Conservation (phyloP, 1,140 invertebrate species). For the Stegodyphus dumicola region DNA sequence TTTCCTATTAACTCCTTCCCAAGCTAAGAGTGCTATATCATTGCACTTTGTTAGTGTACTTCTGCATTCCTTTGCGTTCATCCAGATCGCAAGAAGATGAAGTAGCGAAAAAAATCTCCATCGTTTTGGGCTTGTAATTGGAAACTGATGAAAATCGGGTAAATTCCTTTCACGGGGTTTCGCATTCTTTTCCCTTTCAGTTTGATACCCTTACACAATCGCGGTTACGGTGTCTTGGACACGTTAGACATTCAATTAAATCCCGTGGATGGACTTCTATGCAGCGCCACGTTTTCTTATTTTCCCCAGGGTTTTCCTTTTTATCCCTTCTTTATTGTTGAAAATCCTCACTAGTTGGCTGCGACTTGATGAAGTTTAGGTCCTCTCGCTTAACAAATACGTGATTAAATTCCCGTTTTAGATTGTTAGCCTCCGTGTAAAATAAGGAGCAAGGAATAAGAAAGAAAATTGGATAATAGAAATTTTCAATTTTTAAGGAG, state of each 20-base stretch:
- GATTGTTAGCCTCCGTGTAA: background rate
- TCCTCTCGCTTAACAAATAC: constrained; percentile 37
- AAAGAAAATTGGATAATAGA: too few relatives aligned
- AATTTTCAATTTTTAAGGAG: too few relatives aligned
- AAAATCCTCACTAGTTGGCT: background rate
- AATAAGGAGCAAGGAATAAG: too few relatives aligned
- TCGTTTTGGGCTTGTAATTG: constrained; percentile 48
- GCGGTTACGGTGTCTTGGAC: constrained; percentile 32
- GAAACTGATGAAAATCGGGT: constrained; percentile 56
- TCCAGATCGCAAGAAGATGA: background rate
- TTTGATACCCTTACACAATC: constrained; percentile 19
- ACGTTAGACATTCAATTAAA: constrained; percentile 59
- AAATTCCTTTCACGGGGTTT: constrained; percentile 40
- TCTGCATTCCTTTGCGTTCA: constrained; percentile 1
- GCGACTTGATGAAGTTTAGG: background rate
- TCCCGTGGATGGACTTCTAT: background rate
- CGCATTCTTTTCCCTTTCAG: constrained; percentile 20
- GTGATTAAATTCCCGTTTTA: constrained; percentile 32
- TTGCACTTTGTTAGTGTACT: background rate
- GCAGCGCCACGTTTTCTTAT: background rate
- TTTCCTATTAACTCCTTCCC: constrained; percentile 14
- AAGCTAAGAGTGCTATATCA: background rate
- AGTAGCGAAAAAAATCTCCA: constrained; percentile 23
- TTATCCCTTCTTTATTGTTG: constrained; percentile 1
- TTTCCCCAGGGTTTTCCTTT: background rate